Evolutionary conservation across 2,888 invertebrate genomes (phyloP).

Genomic region (Eupithecia abbreviata): DNA sequence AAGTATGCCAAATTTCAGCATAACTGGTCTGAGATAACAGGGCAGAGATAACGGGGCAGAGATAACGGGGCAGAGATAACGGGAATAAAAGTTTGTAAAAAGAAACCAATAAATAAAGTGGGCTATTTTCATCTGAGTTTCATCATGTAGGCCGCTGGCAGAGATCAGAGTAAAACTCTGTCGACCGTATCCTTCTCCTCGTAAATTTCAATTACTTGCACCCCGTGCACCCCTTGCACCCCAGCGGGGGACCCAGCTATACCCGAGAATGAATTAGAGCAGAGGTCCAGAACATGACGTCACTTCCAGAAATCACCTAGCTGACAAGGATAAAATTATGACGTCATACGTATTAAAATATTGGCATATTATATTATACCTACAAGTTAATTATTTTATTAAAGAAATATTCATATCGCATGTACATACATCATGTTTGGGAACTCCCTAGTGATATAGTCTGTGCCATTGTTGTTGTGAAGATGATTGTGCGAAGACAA

Average conservation of each 20-base stretch:
- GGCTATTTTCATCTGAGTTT: not conserved
- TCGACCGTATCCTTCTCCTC: not conserved
- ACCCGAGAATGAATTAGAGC: not conserved
- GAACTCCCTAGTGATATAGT: not conserved
- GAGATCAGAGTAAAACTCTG: not conserved
- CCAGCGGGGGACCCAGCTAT: not conserved
- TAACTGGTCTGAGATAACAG: too few species aligned
- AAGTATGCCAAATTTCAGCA: too few species aligned
- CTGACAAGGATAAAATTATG: not conserved
- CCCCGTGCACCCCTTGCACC: not conserved
- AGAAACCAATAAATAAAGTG: not conserved
- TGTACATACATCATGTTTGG: not conserved
- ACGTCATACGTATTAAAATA: not conserved
- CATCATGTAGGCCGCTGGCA: not conserved
- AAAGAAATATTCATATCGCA: not conserved
- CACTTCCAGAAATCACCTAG: not conserved
- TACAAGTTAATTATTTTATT: not conserved
- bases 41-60: too few species aligned
- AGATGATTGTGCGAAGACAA: too few species aligned
- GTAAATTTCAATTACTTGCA: constrained; percentile 2
- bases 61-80: too few species aligned
- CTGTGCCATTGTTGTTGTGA: too few species aligned
- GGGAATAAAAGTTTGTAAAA: not conserved
- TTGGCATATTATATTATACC: not conserved
- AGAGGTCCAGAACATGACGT: not conserved